These are phyloP conservation scores for Rhinolophus sinicus DNA, from an alignment of 2,113 vertebrate species.

Conservation along the genomic window DNA sequence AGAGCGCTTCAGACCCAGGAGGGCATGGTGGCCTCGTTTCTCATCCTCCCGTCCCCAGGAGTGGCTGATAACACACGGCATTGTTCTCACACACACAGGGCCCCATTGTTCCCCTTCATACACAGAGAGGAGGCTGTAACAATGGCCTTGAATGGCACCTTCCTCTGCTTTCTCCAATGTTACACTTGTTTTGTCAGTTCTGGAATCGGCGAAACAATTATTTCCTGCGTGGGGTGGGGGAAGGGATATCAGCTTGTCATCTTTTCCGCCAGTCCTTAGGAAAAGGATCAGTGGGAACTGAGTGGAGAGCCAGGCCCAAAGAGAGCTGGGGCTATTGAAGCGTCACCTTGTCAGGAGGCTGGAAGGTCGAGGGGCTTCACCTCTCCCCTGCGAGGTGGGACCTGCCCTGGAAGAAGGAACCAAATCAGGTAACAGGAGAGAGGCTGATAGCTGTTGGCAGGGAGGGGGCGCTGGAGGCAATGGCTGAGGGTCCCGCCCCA, in stretches of 20 bases:
- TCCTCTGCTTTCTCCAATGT: slow-evolving; percentile 58
- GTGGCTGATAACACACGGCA: slow-evolving; percentile 34
- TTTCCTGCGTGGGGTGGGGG: slow-evolving; percentile 51
- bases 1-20: background rate
- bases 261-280: background rate
- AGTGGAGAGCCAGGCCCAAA: background rate
- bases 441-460: background rate
- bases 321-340: background rate
- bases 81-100: slow-evolving; percentile 69
- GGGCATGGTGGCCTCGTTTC: slow-evolving; percentile 62
- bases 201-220: slow-evolving; percentile 42
- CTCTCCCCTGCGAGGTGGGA: background rate
- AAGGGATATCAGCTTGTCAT: slow-evolving; percentile 17
- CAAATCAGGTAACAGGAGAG: slow-evolving; percentile 42
- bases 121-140: slow-evolving; percentile 43
- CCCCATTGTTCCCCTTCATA: slow-evolving; percentile 52
- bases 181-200: slow-evolving; percentile 57
- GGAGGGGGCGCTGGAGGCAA: background rate
- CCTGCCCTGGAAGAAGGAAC: background rate
- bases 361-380: background rate
- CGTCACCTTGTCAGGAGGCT: background rate
- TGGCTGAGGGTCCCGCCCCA: background rate
- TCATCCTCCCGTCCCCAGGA: slow-evolving; percentile 9
- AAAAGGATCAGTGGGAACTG: background rate
- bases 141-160: slow-evolving; percentile 68